Percentiles rank a stretch among this genome's conserved stretches.
These are phyloP conservation scores for Malurus elegans DNA, from an alignment of 2,113 vertebrate species.

Conservation along the genomic window DNA sequence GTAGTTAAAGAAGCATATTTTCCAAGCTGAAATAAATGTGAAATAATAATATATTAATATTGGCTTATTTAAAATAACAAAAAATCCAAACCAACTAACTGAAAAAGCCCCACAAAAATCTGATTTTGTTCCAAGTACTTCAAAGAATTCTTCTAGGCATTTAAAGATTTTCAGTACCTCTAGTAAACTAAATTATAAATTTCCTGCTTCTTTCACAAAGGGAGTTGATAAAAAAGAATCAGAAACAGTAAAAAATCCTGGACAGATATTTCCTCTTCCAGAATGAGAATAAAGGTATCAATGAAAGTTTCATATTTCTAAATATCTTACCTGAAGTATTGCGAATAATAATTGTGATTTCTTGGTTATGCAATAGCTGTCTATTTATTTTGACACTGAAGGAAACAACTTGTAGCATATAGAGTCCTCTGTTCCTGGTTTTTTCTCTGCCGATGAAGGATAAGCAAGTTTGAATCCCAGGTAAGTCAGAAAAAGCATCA, in stretches of 20 bases:
- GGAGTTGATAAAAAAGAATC: not conserved
- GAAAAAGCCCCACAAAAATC: rapidly evolving
- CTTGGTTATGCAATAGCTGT: not conserved
- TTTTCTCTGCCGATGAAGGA: not conserved
- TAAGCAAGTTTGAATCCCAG: not conserved
- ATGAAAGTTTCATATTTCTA: not conserved
- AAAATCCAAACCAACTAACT: rapidly evolving
- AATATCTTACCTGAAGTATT: not conserved
- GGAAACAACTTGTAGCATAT: not conserved
- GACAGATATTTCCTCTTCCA: not conserved
- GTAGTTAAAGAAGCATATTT: rapidly evolving
- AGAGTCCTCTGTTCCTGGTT: not conserved
- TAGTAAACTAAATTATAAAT: not conserved
- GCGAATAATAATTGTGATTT: not conserved
- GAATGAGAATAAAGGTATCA: not conserved
- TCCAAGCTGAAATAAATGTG: not conserved
- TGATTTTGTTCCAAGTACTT: not conserved
- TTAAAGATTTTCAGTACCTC: not conserved
- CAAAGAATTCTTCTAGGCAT: rapidly evolving
- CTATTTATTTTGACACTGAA: not conserved
- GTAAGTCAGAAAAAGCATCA: not conserved
- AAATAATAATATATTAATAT: not conserved
- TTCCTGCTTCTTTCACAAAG: rapidly evolving
- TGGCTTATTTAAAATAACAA: not conserved
- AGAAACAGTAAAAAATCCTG: not conserved